Base-by-base conservation (phyloP, 2,888 invertebrate species). In the Coelinius sp. region DNA sequence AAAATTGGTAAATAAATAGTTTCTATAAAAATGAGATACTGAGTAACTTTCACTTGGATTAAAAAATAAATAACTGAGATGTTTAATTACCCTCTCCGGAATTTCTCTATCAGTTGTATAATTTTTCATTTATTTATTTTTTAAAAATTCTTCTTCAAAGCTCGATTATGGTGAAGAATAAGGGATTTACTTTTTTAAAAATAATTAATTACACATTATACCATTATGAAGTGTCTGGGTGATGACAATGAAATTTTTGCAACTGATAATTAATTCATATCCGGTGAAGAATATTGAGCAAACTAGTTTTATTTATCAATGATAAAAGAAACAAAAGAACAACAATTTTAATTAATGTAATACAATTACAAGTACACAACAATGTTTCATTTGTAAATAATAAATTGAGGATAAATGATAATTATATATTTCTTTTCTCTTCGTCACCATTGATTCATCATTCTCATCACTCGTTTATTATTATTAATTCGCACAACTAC, bases 331-430 rank as follows among this genome's bases (percentile, higher is more conserved):
- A 17, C 17, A 8, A 49, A 14, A 49, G 46, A 82, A 83, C 71
- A 82, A 83, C 82, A 82, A 75, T 79, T 77, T 75, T 73, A 73
- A 72, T 76, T 78, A 76, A 77, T 76, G 75, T 77, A 77, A 77
- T 77, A 79, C 80, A 77, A 81, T 73, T 79, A 82, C 74, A 79
- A 80, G 81, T 81, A 81, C 77, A 77, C 76, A 82, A 83, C 81
- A 83, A 81, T 77, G 75, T 77, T n/a, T 63, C 31, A 24, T 35
- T 27, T 63, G 10, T 49, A 70, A 71, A 73, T 73, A 20, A 73
- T 70, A 44, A 70, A 76, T 73, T 68, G 66, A 59, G 56, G 59
- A 56, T 25, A 73, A 71, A 41, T 70, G 71, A 72, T 70, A 73
- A 73, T 74, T n/a, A n/a, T 49, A 63, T 64, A 24, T 62, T 69